Conservation (phyloP, 2,888 invertebrate genomes). For the Meandrusa payeni region DNA sequence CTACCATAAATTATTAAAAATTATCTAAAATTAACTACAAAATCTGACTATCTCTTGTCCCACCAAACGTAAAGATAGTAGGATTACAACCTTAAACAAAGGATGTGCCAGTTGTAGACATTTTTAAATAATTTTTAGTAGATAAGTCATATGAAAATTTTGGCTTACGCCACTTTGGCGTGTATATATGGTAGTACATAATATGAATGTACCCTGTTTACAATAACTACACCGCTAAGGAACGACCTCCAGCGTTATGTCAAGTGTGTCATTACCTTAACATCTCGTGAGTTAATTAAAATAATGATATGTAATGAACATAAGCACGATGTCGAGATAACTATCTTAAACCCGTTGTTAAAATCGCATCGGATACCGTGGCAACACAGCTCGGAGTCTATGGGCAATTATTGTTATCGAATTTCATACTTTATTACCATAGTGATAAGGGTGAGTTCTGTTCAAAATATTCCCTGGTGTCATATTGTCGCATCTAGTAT, state of each 20-base stretch:
- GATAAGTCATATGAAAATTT: no score
- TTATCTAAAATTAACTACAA: no score
- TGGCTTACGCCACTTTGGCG: no score
- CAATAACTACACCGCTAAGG: conserved; percentile 1
- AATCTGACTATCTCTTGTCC: no score
- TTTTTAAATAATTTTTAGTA: no score
- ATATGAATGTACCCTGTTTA: not conserved
- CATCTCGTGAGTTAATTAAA: conserved; percentile 32
- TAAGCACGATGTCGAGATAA: conserved; percentile 21
- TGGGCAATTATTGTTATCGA: not conserved
- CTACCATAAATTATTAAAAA: no score
- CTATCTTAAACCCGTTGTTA: conserved; percentile 12
- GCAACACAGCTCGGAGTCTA: not conserved
- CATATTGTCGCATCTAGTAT: not conserved
- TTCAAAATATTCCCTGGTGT: not conserved
- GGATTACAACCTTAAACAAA: no score
- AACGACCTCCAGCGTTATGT: conserved; percentile 13
- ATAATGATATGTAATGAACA: conserved; percentile 32
- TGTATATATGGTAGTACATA: not conserved
- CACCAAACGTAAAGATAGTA: no score
- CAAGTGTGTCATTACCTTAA: conserved; percentile 19
- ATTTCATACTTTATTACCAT: not conserved
- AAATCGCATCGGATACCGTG: not conserved
- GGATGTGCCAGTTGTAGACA: no score
- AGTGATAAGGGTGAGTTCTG: not conserved